Base-by-base conservation (phyloP, 64 coral and sea anemone genomes). In the Montipora efflorescens region DNA sequence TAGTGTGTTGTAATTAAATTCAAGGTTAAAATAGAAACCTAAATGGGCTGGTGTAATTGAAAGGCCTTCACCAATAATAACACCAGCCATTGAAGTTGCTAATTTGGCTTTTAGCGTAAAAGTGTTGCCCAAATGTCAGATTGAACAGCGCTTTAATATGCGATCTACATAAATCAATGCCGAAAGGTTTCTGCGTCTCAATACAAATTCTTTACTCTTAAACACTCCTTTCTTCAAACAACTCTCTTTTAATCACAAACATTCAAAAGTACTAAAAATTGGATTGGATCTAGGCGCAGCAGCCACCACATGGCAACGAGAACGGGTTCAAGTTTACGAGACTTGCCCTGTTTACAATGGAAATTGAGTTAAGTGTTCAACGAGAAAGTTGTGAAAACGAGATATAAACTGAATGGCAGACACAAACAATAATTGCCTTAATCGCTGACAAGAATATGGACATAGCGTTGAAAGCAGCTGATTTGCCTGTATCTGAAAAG, bases 31-130 rank as follows among this genome's bases (percentile, higher is more conserved):
- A 71, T 71, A 71, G 64, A 68, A 71, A 15, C 19, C 68, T 71
- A 21, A 71, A 23, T 71, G 68, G 20, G 5, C 18, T 71, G 4
- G 18, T 0, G 68, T 23, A 20, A 71, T 71, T 71, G 14, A 21
- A 15, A 23, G 21, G 68, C 68, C 21, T 71, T 21, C 20, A 71
- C 19, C 68, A 71, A 19, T 21, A 71, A 71, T 71, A 3, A 19
- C 68, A 21, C 20, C 1, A 71, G 3, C 10, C 18, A 71, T 23
- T 71, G 21, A 71, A 71, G 21, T 5, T 71, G 68, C 8, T 71
- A 71, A 71, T 71, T 71, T 21, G 5, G 68, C 68, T 71, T 71
- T 71, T 71, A 71, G 68, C 68, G 68, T 23, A 71, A 23, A 67
- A 20, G 6, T 71, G 68, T 23, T 15, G 21, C 19, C 20, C 6